Conservation (phyloP, 2,888 invertebrate species). For the Acleris laterana region DNA sequence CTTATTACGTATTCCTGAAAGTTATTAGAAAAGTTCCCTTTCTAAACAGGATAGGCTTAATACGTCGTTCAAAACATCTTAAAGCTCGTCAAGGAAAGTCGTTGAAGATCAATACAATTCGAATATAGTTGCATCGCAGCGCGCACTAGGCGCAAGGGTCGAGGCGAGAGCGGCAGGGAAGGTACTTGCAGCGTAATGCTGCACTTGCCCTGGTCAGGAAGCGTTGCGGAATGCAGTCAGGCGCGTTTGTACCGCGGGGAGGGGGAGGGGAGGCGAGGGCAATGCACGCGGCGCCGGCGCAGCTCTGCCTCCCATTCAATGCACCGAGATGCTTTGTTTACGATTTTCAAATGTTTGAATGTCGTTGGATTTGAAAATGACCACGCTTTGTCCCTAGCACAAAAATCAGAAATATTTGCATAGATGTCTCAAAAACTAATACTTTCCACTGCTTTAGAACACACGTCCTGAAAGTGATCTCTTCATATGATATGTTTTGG, state of each 20-base stretch:
- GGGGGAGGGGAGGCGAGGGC: constrained; percentile 64
- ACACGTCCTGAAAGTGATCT: no score
- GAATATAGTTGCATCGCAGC: constrained; percentile 21
- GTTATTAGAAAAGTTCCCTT: no score
- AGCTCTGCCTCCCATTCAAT: constrained; percentile 71
- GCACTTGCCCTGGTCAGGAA: constrained; percentile 84
- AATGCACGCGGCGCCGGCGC: constrained; percentile 79
- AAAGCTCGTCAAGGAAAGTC: constrained; percentile 3
- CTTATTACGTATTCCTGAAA: no score
- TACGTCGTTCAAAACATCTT: background rate
- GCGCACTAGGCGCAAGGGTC: constrained; percentile 50
- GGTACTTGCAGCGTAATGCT: constrained; percentile 79
- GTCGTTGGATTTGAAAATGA: constrained; percentile 17
- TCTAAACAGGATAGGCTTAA: background rate
- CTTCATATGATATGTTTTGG: no score
- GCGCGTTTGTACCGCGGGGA: constrained; percentile 71
- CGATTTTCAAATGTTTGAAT: constrained; percentile 57
- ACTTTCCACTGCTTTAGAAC: no score
- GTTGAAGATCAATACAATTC: constrained; percentile 20
- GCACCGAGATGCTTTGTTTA: constrained; percentile 67
- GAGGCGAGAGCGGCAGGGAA: constrained; percentile 51
- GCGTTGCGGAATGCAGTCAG: constrained; percentile 84
- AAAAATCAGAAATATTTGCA: background rate
- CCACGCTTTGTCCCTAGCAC: background rate
- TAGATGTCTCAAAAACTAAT: background rate